These are phyloP conservation scores for Phyllotis vaccarum DNA, from an alignment of 2,797 vertebrate species.

Conservation along the genomic window DNA sequence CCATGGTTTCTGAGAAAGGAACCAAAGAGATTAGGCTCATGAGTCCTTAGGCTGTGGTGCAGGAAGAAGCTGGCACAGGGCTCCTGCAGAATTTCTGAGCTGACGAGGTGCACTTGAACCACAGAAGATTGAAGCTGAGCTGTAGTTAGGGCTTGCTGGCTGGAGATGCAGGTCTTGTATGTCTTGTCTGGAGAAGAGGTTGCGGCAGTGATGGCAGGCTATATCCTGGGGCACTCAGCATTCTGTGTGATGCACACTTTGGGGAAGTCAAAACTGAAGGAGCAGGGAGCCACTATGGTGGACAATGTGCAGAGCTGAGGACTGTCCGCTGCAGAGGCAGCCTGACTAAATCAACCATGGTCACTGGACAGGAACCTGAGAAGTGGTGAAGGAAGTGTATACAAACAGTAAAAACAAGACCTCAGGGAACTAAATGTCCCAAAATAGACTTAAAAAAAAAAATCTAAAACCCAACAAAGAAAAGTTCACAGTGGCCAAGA, in stretches of 20 bases:
- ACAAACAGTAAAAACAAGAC: not conserved
- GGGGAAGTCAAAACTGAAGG: not conserved
- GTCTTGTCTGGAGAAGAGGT: not conserved
- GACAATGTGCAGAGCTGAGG: not conserved
- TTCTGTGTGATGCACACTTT: not conserved
- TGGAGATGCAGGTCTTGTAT: not conserved
- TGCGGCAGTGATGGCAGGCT: not conserved
- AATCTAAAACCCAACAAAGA: not conserved
- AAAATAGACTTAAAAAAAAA: conserved; percentile 17
- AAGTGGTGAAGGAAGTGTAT: not conserved
- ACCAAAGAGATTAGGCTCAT: not conserved
- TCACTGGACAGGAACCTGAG: not conserved
- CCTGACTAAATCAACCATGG: not conserved
- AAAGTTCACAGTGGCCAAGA: not conserved
- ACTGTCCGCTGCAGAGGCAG: not conserved
- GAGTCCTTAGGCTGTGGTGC: not conserved
- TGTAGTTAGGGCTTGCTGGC: not conserved
- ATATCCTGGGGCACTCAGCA: not conserved
- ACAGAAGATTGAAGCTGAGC: not conserved
- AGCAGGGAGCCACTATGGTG: not conserved
- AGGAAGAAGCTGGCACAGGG: not conserved
- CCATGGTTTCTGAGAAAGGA: conserved; percentile 3
- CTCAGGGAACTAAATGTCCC: not conserved
- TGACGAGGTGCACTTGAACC: not conserved
- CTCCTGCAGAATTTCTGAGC: not conserved